These are phyloP conservation scores for Zhengitettix transpicula DNA, from an alignment of 2,888 invertebrate genomes.

Conservation along the genomic window DNA sequence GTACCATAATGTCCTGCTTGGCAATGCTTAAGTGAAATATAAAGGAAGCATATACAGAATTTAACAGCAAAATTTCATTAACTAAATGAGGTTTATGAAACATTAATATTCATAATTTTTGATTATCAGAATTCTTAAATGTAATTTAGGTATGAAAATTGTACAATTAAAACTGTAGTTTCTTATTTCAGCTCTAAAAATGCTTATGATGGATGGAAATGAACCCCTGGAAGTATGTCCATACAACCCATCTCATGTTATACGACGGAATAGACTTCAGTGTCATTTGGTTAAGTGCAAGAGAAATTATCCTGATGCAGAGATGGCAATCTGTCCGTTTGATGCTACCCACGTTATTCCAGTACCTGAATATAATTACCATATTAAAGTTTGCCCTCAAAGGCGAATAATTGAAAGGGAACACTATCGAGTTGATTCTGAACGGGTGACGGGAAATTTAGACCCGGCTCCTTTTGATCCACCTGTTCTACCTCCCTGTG, in stretches of 20 bases:
- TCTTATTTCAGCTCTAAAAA: too few relatives aligned
- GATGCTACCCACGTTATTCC: conserved; percentile 17
- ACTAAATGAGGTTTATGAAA: too few relatives aligned
- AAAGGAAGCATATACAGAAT: too few relatives aligned
- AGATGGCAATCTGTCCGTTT: conserved; percentile 15
- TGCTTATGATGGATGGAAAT: too few relatives aligned
- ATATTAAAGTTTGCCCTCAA: background rate
- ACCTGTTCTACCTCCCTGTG: background rate
- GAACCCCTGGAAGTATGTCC: conserved; percentile 17
- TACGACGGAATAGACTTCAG: conserved; percentile 15
- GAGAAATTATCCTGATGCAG: conserved; percentile 14
- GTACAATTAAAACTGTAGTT: too few relatives aligned
- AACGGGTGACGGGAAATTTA: background rate
- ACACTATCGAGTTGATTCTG: background rate
- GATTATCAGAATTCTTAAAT: too few relatives aligned
- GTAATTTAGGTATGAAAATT: too few relatives aligned
- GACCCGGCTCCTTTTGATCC: background rate
- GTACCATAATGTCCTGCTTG: too few relatives aligned
- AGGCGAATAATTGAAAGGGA: background rate
- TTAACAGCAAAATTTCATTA: too few relatives aligned
- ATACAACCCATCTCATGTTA: conserved; percentile 16
- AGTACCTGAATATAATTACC: conserved; percentile 11
- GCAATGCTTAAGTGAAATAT: too few relatives aligned
- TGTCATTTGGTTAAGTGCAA: conserved; percentile 17
- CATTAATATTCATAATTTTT: too few relatives aligned